Conservation (phyloP, 2,888 invertebrate species). For the Marasmarcha lunaedactyla region DNA sequence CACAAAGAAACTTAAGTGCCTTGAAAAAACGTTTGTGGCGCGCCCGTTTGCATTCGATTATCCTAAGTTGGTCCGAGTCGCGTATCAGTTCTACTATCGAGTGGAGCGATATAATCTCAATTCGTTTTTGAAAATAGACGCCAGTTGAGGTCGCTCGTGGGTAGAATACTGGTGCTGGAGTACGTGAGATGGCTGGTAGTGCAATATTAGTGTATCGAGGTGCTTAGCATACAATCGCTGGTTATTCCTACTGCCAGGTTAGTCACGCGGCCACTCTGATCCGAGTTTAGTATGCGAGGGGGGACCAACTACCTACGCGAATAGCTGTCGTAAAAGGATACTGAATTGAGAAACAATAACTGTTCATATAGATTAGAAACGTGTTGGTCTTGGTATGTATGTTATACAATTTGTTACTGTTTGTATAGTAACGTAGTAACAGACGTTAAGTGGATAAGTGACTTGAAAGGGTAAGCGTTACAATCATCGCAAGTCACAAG, state of each 20-base stretch:
- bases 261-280: slow-evolving; percentile 56
- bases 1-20: not conserved
- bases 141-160: not conserved
- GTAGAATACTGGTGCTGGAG: not conserved
- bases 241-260: slow-evolving; percentile 53
- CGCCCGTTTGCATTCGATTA: not conserved
- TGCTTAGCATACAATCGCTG: slow-evolving; percentile 60
- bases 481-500: no score
- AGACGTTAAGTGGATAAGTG: no score
- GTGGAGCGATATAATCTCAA: not conserved
- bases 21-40: not conserved
- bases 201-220: slow-evolving; percentile 10
- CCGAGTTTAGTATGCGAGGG: slow-evolving; percentile 45
- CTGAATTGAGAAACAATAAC: slow-evolving; percentile 52
- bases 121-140: not conserved
- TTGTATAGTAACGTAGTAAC: no score
- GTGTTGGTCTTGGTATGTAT: no score
- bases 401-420: no score
- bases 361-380: slow-evolving; percentile 24
- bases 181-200: not conserved
- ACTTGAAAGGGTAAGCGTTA: no score
- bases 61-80: not conserved
- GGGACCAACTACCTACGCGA: slow-evolving; percentile 37
- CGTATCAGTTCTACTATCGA: no score
- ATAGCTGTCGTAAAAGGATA: slow-evolving; percentile 39